Conservation (phyloP, 92 coral and sea anemone genomes). For the Ricordea florida region DNA sequence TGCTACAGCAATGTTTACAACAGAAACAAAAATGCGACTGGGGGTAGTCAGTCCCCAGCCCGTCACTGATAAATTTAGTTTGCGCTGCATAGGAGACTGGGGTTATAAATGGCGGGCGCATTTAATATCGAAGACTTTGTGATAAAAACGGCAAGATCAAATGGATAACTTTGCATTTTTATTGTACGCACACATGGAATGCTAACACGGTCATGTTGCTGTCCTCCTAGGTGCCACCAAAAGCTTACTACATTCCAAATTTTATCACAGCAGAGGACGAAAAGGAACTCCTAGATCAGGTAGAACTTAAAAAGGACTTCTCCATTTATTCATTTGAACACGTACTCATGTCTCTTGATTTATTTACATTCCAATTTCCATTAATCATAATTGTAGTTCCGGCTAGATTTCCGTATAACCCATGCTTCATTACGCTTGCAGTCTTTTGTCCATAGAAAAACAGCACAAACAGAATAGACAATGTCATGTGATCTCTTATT, state of each 20-base stretch:
- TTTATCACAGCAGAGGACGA: slow-evolving; percentile 82
- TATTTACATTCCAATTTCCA: no score
- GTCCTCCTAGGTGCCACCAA: slow-evolving; percentile 72
- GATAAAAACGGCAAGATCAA: slow-evolving; percentile 33
- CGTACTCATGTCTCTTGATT: no score
- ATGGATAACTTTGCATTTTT: no score
- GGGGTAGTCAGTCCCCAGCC: no score
- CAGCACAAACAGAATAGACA: no score
- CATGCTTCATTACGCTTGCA: no score
- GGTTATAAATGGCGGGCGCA: slow-evolving; percentile 37
- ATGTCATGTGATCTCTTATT: neutral
- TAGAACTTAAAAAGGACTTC: neutral
- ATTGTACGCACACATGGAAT: no score
- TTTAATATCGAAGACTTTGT: slow-evolving; percentile 30
- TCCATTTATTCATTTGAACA: no score
- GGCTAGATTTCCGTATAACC: no score
- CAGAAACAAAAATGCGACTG: neutral
- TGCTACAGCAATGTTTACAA: neutral
- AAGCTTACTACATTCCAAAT: slow-evolving; percentile 81
- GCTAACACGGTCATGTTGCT: no score
- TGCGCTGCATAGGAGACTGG: slow-evolving; percentile 56
- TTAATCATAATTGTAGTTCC: no score
- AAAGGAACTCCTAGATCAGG: slow-evolving; percentile 63
- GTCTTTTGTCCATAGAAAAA: no score
- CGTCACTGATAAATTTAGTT: neutral